phyloP scores from a whole-genome alignment of 1,140 invertebrate genomes.

The Orchestia grillus region DNA sequence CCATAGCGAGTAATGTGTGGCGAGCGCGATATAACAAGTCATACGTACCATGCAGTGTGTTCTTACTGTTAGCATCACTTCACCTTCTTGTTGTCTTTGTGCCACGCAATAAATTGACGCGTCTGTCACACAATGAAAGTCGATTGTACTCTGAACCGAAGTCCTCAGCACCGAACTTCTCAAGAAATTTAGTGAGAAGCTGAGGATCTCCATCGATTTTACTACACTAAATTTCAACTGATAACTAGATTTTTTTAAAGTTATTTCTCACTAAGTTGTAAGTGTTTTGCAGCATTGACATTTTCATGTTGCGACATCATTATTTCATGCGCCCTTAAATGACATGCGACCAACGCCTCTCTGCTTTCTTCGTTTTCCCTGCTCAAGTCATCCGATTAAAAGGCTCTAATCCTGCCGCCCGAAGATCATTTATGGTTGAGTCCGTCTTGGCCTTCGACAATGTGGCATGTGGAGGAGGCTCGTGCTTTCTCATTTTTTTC shows the following conservation, averaged over 20 bases:
- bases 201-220: neutral
- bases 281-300: neutral
- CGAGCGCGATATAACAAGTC: too few relatives aligned
- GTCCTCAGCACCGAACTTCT: neutral
- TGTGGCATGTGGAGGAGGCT: constrained; percentile 46
- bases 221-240: neutral
- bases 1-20: too few relatives aligned
- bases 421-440: neutral
- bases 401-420: neutral
- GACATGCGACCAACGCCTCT: neutral
- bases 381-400: neutral
- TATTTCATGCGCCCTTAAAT: neutral
- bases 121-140: too few relatives aligned
- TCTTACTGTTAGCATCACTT: too few relatives aligned
- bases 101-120: too few relatives aligned
- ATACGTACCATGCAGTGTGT: too few relatives aligned
- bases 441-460: neutral
- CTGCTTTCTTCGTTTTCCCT: neutral
- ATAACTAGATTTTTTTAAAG: neutral
- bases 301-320: neutral
- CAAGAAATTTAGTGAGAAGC: neutral
- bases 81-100: too few relatives aligned
- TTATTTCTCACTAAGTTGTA: neutral
- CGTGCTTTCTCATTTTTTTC: constrained; percentile 55
- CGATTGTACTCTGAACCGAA: too few relatives aligned